Percentiles rank a stretch among this genome's conserved stretches.
phyloP scores from a whole-genome alignment of 2,113 vertebrate genomes.

The Crotophaga sulcirostris region DNA sequence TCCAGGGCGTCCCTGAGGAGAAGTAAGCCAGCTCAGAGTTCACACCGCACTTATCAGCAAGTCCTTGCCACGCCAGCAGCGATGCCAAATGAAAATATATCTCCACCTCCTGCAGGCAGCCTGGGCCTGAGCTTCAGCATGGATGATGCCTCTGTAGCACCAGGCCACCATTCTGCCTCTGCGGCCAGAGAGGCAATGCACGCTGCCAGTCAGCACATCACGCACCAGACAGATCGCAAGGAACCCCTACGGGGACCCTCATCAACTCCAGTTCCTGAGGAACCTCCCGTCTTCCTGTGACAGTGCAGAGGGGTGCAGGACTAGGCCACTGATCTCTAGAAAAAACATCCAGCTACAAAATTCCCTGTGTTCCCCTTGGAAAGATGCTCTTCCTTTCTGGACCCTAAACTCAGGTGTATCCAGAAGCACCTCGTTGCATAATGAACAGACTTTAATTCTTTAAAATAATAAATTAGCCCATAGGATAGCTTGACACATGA shows the following conservation, averaged over 20 bases:
- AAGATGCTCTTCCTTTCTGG: not conserved
- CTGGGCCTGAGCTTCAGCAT: not conserved
- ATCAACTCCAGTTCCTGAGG: not conserved
- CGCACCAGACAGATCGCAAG: rapidly evolving
- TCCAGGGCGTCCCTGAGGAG: slow-evolving; percentile 5
- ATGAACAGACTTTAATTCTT: not conserved
- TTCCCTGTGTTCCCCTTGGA: not conserved
- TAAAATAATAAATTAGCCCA: slow-evolving; percentile 31
- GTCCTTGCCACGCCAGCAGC: not conserved
- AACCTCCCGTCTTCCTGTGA: not conserved
- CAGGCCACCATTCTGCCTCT: not conserved
- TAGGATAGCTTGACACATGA: slow-evolving; percentile 50
- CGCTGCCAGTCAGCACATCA: not conserved
- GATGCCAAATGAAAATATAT: not conserved
- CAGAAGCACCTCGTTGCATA: not conserved
- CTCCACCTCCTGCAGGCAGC: not conserved
- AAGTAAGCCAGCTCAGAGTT: slow-evolving; percentile 12
- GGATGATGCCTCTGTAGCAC: not conserved
- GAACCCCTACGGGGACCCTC: not conserved
- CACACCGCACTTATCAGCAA: not conserved
- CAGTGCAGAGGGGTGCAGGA: rapidly evolving
- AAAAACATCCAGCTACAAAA: not conserved
- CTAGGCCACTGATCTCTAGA: not conserved
- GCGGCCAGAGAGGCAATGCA: rapidly evolving
- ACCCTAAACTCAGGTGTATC: not conserved